These are phyloP conservation scores for Apis laboriosa DNA, from an alignment of 1,140 invertebrate genomes.

Conservation along the genomic window DNA sequence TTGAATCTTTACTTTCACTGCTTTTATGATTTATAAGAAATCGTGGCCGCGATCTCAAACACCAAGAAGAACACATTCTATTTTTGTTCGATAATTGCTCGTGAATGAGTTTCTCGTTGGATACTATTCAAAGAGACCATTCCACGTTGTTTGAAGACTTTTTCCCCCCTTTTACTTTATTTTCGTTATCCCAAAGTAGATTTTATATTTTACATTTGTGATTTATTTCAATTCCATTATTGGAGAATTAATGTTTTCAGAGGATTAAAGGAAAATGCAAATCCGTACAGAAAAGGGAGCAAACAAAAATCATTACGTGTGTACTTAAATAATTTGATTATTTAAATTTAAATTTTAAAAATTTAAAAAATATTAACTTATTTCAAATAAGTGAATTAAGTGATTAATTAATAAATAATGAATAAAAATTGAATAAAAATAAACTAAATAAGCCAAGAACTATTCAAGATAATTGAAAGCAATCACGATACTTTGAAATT, in stretches of 20 bases:
- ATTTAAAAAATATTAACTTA: no score
- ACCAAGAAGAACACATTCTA: no score
- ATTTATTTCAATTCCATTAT: not conserved
- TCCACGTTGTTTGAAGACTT: not conserved
- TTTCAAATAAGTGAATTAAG: no score
- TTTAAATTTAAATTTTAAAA: no score
- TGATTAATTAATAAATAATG: no score
- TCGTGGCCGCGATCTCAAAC: no score
- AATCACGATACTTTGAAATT: not conserved
- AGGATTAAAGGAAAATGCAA: conserved; percentile 13
- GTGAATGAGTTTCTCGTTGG: not conserved
- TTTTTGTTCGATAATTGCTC: not conserved
- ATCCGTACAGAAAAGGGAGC: not conserved
- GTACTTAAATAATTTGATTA: no score
- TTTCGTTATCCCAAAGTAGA: not conserved
- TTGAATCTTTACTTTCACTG: conserved; percentile 14
- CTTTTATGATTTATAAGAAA: not conserved
- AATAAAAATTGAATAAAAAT: not conserved
- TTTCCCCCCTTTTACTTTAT: not conserved
- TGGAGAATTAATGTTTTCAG: not conserved
- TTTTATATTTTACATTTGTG: not conserved
- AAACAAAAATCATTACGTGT: no score
- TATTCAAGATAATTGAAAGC: not conserved
- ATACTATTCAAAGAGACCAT: not conserved
- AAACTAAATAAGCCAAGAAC: no score